Evolutionary conservation across 1,140 invertebrate genomes (phyloP), one percentile per base, ranked within the genome.

Genomic region (Bicyclus anynana): DNA sequence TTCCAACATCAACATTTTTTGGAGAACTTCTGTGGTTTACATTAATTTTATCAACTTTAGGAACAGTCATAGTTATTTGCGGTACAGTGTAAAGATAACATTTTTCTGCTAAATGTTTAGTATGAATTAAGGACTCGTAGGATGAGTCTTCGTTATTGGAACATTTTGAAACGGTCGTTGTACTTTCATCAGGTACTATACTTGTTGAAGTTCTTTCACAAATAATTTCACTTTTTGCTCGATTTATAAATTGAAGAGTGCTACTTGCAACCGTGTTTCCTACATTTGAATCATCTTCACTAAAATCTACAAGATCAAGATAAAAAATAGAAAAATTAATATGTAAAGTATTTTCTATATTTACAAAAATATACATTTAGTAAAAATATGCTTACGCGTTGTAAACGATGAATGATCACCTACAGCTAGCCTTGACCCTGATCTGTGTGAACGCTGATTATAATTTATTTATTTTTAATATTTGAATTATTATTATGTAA

Each of bases 371-470:
- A 18, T 20, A 4, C 35, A 44, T 53, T 35, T 18, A 44, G n/a
- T 27, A 10, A 10, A 9, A n/a, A 18, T 20, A 48, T 20, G 71
- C 79, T 78, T 75, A 87, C 81, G 62, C 5, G 69, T 73, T 27
- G 67, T 74, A 48, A 80, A 79, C n/a, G 77, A 81, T 7, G 75
- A 75, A 63, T 84, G 74, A 54, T 87, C 82, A 54, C 79, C 80
- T 27, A 83, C 74, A 46, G 72, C 79, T 16, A 85, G 71, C 27
- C 73, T 60, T 23, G 81, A 84, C 1, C 72, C 67, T 23, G 75
- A 78, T 69, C 65, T 77, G 38, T 73, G 64, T 14, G 74, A 72
- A 58, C 60, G 65, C 80, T 86, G 65, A 58, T 52, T 13, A 38
- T 40, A 33, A 40, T 48, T 49, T 10, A 12, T 5, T 35, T 5